Conservation (phyloP, 1,140 invertebrate genomes). For the Heliconius eleuchia region DNA sequence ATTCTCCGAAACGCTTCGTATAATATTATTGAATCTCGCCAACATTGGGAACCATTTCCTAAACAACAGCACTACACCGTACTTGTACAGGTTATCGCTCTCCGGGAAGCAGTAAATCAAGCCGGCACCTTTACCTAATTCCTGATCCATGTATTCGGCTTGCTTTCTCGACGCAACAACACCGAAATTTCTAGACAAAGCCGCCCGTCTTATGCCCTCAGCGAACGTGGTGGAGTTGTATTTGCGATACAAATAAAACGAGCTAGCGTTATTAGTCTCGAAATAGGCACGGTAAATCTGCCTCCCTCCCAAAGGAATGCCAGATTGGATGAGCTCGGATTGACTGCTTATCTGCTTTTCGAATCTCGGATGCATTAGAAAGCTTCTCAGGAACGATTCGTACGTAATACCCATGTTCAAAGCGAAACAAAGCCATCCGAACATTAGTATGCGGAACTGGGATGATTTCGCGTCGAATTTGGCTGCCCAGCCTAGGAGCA, state of each 20-base stretch:
- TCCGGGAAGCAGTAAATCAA: slow-evolving; percentile 75
- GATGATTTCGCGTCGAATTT: slow-evolving; percentile 68
- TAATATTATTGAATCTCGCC: slow-evolving; percentile 72
- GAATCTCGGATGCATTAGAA: slow-evolving; percentile 77
- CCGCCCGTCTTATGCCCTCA: slow-evolving; percentile 66
- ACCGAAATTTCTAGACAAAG: slow-evolving; percentile 67
- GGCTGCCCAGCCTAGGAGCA: slow-evolving; percentile 76
- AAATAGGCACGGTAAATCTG: slow-evolving; percentile 77
- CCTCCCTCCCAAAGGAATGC: slow-evolving; percentile 71
- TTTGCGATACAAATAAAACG: slow-evolving; percentile 75
- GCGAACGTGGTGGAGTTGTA: slow-evolving; percentile 70
- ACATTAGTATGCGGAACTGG: slow-evolving; percentile 73
- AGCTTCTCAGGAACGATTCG: slow-evolving; percentile 78
- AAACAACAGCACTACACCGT: slow-evolving; percentile 70
- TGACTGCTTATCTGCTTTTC: slow-evolving; percentile 76
- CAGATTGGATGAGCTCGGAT: slow-evolving; percentile 67
- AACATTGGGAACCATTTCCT: slow-evolving; percentile 76
- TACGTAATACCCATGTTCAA: slow-evolving; percentile 78
- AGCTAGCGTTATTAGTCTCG: slow-evolving; percentile 70
- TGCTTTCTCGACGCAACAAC: slow-evolving; percentile 75
- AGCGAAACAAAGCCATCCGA: slow-evolving; percentile 76
- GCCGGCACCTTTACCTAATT: slow-evolving; percentile 65
- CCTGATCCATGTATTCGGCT: slow-evolving; percentile 70
- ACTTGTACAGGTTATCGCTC: slow-evolving; percentile 75
- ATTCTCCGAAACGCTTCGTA: slow-evolving; percentile 75